Evolutionary conservation across 2,888 invertebrate species (phyloP).

Genomic region (Ennomos erosarius): DNA sequence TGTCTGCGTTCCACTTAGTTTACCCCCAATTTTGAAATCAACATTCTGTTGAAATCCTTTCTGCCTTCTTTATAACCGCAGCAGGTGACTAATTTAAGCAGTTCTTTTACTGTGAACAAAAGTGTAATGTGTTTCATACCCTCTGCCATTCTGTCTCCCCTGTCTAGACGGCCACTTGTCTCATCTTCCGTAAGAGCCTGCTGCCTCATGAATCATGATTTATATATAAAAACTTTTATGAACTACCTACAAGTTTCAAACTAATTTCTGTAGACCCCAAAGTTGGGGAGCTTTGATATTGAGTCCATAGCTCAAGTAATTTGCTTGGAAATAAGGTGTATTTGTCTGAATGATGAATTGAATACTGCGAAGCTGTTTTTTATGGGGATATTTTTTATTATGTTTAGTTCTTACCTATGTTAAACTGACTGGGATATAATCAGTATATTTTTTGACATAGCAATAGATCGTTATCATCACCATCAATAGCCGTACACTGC

Average conservation of each 20-base stretch:
- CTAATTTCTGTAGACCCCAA: conserved; percentile 15
- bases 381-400: not conserved
- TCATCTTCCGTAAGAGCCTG: conserved; percentile 11
- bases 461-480: too few species aligned
- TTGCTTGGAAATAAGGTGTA: conserved; percentile 19
- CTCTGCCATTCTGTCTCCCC: conserved; percentile 16
- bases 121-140: conserved; percentile 4
- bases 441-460: too few species aligned
- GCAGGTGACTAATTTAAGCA: not conserved
- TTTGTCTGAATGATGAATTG: conserved; percentile 14
- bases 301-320: conserved; percentile 23
- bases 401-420: too few species aligned
- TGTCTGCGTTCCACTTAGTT: too few species aligned
- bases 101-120: conserved; percentile 1
- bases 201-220: conserved; percentile 13
- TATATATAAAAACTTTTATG: conserved; percentile 32
- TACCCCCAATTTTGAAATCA: too few species aligned
- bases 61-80: not conserved
- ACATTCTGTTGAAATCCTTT: too few species aligned
- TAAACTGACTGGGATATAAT: too few species aligned
- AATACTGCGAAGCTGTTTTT: not conserved
- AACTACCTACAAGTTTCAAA: conserved; percentile 23
- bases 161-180: conserved; percentile 38
- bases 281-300: conserved; percentile 22
- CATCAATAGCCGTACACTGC: too few species aligned